Evolutionary conservation across 2,113 vertebrate species (phyloP), one percentile per base, ranked within the genome.

Genomic region (Dendrocopos noguchii): DNA sequence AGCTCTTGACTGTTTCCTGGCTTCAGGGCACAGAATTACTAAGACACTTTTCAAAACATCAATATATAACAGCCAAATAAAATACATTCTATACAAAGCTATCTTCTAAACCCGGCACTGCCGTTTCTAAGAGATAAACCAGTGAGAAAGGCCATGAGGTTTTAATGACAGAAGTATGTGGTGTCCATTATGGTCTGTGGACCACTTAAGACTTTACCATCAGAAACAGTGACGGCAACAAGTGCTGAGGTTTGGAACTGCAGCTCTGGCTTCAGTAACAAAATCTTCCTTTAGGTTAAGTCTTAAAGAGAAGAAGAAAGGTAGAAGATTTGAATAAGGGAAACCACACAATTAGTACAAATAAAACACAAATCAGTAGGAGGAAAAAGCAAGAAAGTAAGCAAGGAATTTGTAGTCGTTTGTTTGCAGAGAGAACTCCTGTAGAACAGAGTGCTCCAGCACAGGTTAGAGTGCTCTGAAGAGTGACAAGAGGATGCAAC

Each of bases 81-180:
- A 90, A 88, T 7, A 20, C 7, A 44, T 52, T 52, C 22, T 25
- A 52, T 25, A 15, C 28, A 36, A 34, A 86, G 22, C 21, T 56
- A 71, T 36, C 29, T 39, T 60, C 25, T 9, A 68, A 68, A 15
- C 20, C 28, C 53, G 63, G 28, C 33, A 80, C 27, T 12, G 46
- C 61, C 24, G 44, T 55, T 84, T 79, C 47, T 31, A 34, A 73
- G 0, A 59, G 25, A 61, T 44, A 36, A 68, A 46, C 16, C 21
- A 17, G 42, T 29, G 7, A 17, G 15, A 52, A 39, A 64, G 81
- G 25, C 8, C 11, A 6, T 3, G 5, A 55, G 34, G 39, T 46
- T 64, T 0, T 2, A 61, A 27, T 8, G 36, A 8, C 70, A 73
- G 68, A 55, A 53, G 60, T 64, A 67, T 2, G 0, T 7, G 42